Evolutionary conservation across 2,113 vertebrate species (phyloP).

Genomic region (Channa maculata): DNA sequence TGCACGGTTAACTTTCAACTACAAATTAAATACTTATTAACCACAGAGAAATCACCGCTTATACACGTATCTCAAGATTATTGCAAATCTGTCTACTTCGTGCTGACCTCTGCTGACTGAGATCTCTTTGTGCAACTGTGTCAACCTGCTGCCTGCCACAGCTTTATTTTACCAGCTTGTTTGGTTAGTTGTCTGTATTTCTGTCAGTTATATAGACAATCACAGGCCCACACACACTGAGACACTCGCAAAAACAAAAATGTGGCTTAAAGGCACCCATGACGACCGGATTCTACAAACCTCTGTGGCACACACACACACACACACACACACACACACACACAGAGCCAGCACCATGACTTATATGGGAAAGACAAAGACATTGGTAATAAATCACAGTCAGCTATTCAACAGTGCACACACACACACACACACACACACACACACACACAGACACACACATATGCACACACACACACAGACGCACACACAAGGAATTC

Average conservation of each 20-base stretch:
- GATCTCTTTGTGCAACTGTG: slow-evolving; percentile 58
- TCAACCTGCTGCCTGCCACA: slow-evolving; percentile 19
- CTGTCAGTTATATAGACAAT: slow-evolving; percentile 19
- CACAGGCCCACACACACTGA: slow-evolving; percentile 35
- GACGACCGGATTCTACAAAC: slow-evolving; percentile 45
- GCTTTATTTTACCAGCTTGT: slow-evolving; percentile 8
- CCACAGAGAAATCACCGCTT: neutral
- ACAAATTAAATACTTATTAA: neutral
- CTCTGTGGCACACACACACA: slow-evolving; percentile 38
- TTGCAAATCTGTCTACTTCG: slow-evolving; percentile 54
- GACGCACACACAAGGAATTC: slow-evolving; percentile 31
- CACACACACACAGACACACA: slow-evolving; percentile 17
- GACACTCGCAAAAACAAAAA: slow-evolving; percentile 35
- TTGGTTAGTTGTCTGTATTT: slow-evolving; percentile 22
- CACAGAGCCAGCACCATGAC: slow-evolving; percentile 36
- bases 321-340: slow-evolving; percentile 39
- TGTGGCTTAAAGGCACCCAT: slow-evolving; percentile 53
- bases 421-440: slow-evolving; percentile 22
- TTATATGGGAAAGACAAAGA: slow-evolving; percentile 73
- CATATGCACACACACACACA: neutral
- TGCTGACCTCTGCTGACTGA: slow-evolving; percentile 75
- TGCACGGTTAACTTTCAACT: neutral
- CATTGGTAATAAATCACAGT: slow-evolving; percentile 63
- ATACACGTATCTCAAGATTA: slow-evolving; percentile 5
- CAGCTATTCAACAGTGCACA: slow-evolving; percentile 29